Conservation (phyloP, 2,113 vertebrate genomes). For the Cynopterus brachyotis region DNA sequence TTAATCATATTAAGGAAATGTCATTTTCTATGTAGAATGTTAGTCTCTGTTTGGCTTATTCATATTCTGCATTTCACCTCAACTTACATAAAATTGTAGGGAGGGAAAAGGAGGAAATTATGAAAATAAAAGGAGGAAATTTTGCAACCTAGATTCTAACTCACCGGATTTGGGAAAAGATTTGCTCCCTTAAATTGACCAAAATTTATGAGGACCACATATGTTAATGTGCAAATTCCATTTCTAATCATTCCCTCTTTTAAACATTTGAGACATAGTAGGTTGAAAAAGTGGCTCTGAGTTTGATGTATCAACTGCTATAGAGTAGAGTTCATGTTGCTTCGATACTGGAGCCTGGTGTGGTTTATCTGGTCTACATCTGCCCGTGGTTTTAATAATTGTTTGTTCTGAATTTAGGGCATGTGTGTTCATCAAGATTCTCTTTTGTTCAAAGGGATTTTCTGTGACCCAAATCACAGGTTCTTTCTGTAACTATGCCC, state of each 20-base stretch:
- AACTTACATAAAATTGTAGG: neutral
- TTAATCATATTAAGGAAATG: neutral
- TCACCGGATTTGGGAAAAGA: neutral
- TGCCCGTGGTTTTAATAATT: constrained; percentile 57
- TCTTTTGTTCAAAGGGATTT: constrained; percentile 50
- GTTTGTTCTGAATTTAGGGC: neutral
- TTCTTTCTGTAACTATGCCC: constrained; percentile 17
- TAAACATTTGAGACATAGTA: constrained; percentile 3
- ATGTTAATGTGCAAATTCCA: constrained; percentile 33
- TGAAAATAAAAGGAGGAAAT: neutral
- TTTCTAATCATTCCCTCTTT: constrained; percentile 32
- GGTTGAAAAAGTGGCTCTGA: constrained; percentile 7
- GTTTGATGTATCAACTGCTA: constrained; percentile 36
- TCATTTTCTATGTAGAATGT: neutral
- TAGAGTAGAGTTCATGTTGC: neutral
- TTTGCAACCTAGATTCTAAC: neutral
- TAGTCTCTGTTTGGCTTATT: neutral
- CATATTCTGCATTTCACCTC: neutral
- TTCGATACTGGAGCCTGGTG: neutral
- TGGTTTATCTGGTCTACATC: constrained; percentile 53
- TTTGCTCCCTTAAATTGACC: neutral
- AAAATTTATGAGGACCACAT: constrained; percentile 31
- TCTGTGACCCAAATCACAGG: constrained; percentile 34
- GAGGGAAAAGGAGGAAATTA: neutral
- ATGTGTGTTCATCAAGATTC: neutral